Percentiles rank a stretch among this genome's conserved stretches.
Conservation (phyloP, 2,888 invertebrate genomes). For the Idaea biselata region DNA sequence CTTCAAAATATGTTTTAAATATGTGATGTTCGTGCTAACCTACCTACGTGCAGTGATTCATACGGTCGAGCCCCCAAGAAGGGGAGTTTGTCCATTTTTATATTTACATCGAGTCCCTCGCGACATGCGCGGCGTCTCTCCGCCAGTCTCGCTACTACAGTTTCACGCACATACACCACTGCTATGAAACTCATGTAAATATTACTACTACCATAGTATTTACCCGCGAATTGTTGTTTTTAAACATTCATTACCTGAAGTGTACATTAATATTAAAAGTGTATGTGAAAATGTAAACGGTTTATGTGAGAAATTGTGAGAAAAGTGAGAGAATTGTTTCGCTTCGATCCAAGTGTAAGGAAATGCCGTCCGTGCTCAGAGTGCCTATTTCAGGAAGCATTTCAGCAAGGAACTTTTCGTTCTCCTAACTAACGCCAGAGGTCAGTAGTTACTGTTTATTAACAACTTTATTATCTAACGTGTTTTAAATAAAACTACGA, state of each 20-base stretch:
- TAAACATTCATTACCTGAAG: constrained; percentile 50
- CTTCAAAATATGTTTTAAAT: constrained; percentile 49
- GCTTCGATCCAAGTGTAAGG: constrained; percentile 72
- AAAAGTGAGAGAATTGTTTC: constrained; percentile 60
- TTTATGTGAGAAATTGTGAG: constrained; percentile 55
- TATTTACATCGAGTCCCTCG: constrained; percentile 77
- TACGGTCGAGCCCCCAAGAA: constrained; percentile 72
- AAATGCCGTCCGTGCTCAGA: constrained; percentile 68
- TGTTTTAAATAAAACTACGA: constrained; percentile 7
- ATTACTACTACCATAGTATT: constrained; percentile 73
- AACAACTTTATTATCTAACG: constrained; percentile 21
- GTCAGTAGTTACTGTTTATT: constrained; percentile 59
- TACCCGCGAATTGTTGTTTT: constrained; percentile 67
- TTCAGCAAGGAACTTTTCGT: constrained; percentile 76
- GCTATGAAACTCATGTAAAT: constrained; percentile 74
- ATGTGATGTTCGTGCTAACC: constrained; percentile 50
- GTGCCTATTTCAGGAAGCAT: constrained; percentile 75
- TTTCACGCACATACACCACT: constrained; percentile 76
- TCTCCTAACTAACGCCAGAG: constrained; percentile 75
- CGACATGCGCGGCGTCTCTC: constrained; percentile 78
- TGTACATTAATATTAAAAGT: constrained; percentile 46
- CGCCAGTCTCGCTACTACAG: constrained; percentile 75
- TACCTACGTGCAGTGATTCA: constrained; percentile 70
- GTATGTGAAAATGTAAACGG: constrained; percentile 45
- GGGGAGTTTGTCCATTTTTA: constrained; percentile 80